A percentile compares a stretch with the other conserved stretches of the same genome.
Evolutionary conservation across 2,797 vertebrate species (phyloP).

Genomic region (Ispidina lecontei): DNA sequence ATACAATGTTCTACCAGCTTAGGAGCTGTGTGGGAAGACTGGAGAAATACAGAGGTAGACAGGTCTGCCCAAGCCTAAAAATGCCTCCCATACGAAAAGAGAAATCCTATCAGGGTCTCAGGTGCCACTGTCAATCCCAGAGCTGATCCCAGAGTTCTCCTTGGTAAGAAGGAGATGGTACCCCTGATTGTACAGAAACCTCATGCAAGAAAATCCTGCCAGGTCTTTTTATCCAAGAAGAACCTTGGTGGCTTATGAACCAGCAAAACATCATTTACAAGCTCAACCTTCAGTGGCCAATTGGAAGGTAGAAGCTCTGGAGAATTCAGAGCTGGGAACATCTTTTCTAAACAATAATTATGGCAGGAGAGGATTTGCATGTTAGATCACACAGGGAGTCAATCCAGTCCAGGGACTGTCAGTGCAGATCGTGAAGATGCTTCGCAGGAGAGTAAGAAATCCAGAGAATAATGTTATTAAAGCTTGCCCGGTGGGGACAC

Average conservation of each 20-base stretch:
- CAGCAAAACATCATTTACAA: background rate
- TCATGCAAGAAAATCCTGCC: rapidly evolving
- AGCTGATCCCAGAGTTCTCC: background rate
- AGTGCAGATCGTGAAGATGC: background rate
- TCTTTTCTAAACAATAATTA: background rate
- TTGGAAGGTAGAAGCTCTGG: background rate
- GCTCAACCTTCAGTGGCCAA: background rate
- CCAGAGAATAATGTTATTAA: conserved; percentile 25
- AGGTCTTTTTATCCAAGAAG: background rate
- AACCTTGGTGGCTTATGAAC: background rate
- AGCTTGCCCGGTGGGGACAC: conserved; percentile 53
- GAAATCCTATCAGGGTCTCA: background rate
- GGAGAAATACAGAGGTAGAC: background rate
- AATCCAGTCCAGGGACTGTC: background rate
- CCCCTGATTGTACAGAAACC: background rate
- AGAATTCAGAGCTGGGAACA: background rate
- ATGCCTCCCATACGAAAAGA: background rate
- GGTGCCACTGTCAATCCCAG: background rate
- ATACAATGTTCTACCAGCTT: background rate
- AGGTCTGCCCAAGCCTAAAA: background rate
- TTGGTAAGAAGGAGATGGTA: background rate
- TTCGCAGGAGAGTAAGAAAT: background rate
- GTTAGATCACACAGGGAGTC: background rate
- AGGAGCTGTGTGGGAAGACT: background rate
- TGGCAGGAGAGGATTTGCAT: background rate